Evolutionary conservation across 1,140 invertebrate species (phyloP).

Genomic region (Drosophila kepulauana): DNA sequence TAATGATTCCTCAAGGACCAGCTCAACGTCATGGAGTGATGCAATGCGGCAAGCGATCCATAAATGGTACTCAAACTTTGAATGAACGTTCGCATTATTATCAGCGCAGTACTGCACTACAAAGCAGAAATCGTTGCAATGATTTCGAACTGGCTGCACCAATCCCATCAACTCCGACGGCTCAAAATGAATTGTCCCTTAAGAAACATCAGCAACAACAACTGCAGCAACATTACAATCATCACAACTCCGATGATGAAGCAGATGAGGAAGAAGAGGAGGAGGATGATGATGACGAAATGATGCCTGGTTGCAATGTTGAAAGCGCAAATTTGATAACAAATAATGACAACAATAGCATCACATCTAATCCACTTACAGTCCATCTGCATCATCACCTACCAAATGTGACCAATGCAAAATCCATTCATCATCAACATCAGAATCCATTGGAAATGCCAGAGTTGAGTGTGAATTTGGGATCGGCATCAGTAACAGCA

Average conservation of each 20-base stretch:
- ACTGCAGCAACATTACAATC: slow-evolving; percentile 49
- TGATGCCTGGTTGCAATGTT: slow-evolving; percentile 68
- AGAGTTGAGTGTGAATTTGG: slow-evolving; percentile 6
- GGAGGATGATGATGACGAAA: slow-evolving; percentile 70
- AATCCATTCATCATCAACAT: slow-evolving; percentile 30
- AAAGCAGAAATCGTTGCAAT: slow-evolving; percentile 17
- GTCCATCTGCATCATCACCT: slow-evolving; percentile 16
- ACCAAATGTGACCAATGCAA: slow-evolving; percentile 45
- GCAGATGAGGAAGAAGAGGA: slow-evolving; percentile 71
- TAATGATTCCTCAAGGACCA: slow-evolving; percentile 9
- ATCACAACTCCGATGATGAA: slow-evolving; percentile 56
- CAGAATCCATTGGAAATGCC: slow-evolving; percentile 14
- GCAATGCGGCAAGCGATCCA: background rate
- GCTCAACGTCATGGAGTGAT: slow-evolving; percentile 17
- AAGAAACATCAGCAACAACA: slow-evolving; percentile 43
- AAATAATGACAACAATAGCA: slow-evolving; percentile 22
- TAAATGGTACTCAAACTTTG: slow-evolving; percentile 39
- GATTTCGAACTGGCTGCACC: slow-evolving; percentile 18
- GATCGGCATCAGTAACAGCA: slow-evolving; percentile 26
- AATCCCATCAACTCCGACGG: background rate
- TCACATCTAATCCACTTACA: slow-evolving; percentile 16
- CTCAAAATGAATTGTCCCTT: slow-evolving; percentile 17
- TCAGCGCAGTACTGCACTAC: slow-evolving; percentile 16
- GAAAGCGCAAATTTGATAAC: slow-evolving; percentile 75
- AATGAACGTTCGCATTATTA: slow-evolving; percentile 34